Percentiles rank a stretch among this genome's conserved stretches.
Evolutionary conservation across 2,113 vertebrate species (phyloP).

Genomic region (Centropus bengalensis): DNA sequence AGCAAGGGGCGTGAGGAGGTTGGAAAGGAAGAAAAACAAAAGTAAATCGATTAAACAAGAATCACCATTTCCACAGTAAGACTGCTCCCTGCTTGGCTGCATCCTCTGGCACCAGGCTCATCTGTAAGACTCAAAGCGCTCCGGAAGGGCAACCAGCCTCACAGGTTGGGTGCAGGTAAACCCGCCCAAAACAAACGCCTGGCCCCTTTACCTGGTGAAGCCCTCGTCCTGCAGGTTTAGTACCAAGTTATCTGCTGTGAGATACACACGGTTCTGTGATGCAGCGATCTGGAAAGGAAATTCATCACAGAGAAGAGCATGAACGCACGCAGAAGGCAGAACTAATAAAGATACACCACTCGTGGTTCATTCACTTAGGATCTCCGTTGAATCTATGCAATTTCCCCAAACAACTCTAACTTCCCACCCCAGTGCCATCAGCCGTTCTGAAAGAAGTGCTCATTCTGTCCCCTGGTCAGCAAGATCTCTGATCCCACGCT

Average conservation of each 20-base stretch:
- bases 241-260: slow-evolving; percentile 90
- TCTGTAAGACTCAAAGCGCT: not conserved
- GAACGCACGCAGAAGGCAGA: not conserved
- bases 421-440: slow-evolving; percentile 65
- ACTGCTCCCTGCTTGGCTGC: not conserved
- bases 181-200: not conserved
- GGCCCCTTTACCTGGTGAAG: slow-evolving; percentile 83
- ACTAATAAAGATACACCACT: not conserved
- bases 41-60: not conserved
- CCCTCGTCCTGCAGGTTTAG: slow-evolving; percentile 89
- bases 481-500: not conserved
- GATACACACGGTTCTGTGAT: slow-evolving; percentile 92
- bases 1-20: not conserved
- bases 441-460: slow-evolving; percentile 47
- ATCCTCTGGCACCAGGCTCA: not conserved
- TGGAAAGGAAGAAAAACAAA: not conserved
- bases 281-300: slow-evolving; percentile 80
- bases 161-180: not conserved
- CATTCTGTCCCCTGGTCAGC: slow-evolving; percentile 25
- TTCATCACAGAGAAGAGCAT: not conserved
- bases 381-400: not conserved
- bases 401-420: not conserved
- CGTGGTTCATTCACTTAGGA: not conserved
- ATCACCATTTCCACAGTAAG: not conserved
- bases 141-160: not conserved